These are phyloP conservation scores for Lepidurus arcticus DNA, from an alignment of 1,140 invertebrate genomes.

Conservation along the genomic window DNA sequence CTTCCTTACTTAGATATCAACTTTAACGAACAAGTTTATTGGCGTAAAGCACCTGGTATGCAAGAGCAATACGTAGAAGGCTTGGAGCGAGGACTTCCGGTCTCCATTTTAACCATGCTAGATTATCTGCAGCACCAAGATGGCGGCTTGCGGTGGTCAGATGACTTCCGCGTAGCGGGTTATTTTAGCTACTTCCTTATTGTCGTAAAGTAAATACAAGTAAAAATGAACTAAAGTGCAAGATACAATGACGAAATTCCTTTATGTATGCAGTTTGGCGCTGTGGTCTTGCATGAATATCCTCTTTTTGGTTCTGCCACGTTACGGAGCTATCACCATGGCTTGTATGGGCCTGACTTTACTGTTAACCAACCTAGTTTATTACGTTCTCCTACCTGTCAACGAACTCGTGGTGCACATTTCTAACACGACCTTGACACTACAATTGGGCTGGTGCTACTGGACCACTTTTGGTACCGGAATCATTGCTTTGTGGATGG, in stretches of 20 bases:
- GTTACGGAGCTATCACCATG: conserved; percentile 28
- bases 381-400: conserved; percentile 25
- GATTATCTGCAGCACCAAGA: conserved; percentile 33
- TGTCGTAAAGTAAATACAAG: not conserved
- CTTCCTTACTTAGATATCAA: conserved; percentile 8
- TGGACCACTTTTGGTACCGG: conserved; percentile 28
- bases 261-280: not conserved
- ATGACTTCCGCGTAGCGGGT: conserved; percentile 27
- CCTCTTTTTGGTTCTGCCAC: conserved; percentile 31
- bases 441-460: conserved; percentile 31
- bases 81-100: conserved; percentile 29
- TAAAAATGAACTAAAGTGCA: not conserved
- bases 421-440: conserved; percentile 2
- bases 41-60: conserved; percentile 22
- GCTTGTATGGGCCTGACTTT: conserved; percentile 23
- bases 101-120: conserved; percentile 31
- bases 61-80: conserved; percentile 27
- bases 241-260: not conserved
- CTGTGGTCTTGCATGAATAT: conserved; percentile 30
- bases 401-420: conserved; percentile 28
- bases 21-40: conserved; percentile 31
- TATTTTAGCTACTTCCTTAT: conserved; percentile 26
- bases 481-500: not conserved
- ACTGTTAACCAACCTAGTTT: conserved; percentile 25
- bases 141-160: conserved; percentile 29